Conservation (phyloP, 2,888 invertebrate species). For the Bembecia ichneumoniformis region DNA sequence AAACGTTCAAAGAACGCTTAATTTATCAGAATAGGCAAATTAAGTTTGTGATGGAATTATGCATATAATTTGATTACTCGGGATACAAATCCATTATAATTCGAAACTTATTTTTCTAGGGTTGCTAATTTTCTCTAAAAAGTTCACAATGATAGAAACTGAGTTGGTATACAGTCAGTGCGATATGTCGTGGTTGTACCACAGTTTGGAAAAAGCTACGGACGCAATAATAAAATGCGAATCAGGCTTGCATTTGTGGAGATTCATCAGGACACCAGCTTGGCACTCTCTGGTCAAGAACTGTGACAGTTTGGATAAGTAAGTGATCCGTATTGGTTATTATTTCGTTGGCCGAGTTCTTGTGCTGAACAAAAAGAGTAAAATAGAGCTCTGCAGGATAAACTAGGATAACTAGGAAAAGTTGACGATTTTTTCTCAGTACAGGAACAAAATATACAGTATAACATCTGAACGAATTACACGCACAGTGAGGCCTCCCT, state of each 20-base stretch:
- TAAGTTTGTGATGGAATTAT: too few relatives aligned
- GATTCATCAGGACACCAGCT: conserved; percentile 73
- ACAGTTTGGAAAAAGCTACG: conserved; percentile 70
- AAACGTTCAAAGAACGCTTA: too few relatives aligned
- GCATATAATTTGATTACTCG: too few relatives aligned
- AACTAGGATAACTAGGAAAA: too few relatives aligned
- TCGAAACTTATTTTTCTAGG: conserved; percentile 24
- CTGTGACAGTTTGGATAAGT: conserved; percentile 76
- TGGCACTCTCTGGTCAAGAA: conserved; percentile 71
- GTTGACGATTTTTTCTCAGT: too few relatives aligned
- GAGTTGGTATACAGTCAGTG: conserved; percentile 55
- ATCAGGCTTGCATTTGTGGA: conserved; percentile 77
- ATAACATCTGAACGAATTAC: too few relatives aligned
- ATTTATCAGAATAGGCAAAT: too few relatives aligned
- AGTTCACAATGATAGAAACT: conserved; percentile 74
- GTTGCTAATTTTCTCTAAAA: conserved; percentile 67
- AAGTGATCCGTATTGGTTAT: conserved; percentile 10
- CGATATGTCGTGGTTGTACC: conserved; percentile 73
- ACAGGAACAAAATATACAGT: too few relatives aligned
- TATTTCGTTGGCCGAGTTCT: neutral
- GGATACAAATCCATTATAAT: too few relatives aligned
- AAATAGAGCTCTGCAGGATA: neutral
- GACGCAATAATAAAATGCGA: conserved; percentile 75
- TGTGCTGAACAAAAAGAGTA: too few relatives aligned
- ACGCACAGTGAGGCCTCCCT: too few relatives aligned